Evolutionary conservation across 2,797 vertebrate species (phyloP).

Genomic region (Leptodactylus fallax): DNA sequence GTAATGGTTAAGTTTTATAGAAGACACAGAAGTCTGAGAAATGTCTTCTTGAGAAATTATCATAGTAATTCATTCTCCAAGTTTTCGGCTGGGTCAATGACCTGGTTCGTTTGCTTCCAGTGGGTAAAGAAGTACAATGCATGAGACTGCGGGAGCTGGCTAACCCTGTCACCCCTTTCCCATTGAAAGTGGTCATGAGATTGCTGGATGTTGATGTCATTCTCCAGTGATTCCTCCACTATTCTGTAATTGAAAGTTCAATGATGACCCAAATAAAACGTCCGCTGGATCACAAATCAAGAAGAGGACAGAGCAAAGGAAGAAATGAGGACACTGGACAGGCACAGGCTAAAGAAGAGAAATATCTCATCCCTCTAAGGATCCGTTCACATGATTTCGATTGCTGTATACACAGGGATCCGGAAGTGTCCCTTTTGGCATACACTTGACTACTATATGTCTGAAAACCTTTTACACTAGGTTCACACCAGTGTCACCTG

Average conservation of each 20-base stretch:
- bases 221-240: background rate
- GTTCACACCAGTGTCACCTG: no score
- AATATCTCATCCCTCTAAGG: background rate
- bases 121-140: slow-evolving; percentile 1
- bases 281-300: slow-evolving; percentile 9
- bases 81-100: slow-evolving; percentile 26
- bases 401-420: background rate
- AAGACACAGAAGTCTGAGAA: slow-evolving; percentile 11
- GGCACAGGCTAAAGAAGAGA: background rate
- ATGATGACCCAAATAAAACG: slow-evolving; percentile 2
- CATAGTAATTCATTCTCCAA: slow-evolving; percentile 4
- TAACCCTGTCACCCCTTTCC: slow-evolving; percentile 26
- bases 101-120: slow-evolving; percentile 3
- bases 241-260: background rate
- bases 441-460: no score
- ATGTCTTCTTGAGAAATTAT: background rate
- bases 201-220: slow-evolving; percentile 20
- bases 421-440: background rate
- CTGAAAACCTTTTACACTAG: no score
- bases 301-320: background rate
- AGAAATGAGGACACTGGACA: background rate
- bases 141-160: slow-evolving; percentile 9
- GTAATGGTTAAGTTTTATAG: background rate
- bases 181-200: slow-evolving; percentile 13
- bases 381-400: background rate